Evolutionary conservation across 2,888 invertebrate species (phyloP), one percentile per base, ranked within the genome.

Genomic region (Noctuana brunneofusca): DNA sequence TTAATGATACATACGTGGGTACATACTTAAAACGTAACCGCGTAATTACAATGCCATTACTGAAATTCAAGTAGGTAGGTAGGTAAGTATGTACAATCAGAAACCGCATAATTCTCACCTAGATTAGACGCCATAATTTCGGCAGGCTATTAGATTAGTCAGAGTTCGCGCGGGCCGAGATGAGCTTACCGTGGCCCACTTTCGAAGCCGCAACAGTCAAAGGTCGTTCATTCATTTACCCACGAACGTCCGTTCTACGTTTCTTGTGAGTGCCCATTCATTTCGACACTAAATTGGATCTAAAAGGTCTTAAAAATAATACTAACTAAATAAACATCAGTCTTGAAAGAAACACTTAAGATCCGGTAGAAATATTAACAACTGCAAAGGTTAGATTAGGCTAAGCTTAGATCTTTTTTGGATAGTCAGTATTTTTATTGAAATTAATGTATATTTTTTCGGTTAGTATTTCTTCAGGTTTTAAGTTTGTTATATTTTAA

Each of bases 181-280:
- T 66, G 68, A 72, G 69, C 72, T 64, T 69, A 66, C 69, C 71
- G 74, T 78, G 84, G 76, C 82, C 85, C 77, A 86, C 78, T 84
- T 87, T 81, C 75, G 69, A 75, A 78, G 72, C 76, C 72, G 78
- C 80, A 82, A 79, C 78, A 78, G 64, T 70, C 78, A 82, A 78
- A 73, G 71, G 73, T 71, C 71, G 64, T 63, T 76, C 75, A 77
- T 78, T 75, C 68, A 46, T 24, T 54, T 18, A 53, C n/a, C 22
- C 27, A 59, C 43, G 14, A 53, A 58, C 41, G 14, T 12, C 27
- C 27, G n/a, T 35, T 35, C 11, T n/a, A 22, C 52, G 35, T 35
- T 48, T 43, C 8, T 27, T 27, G 3, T 27, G 27, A n/a, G 27
- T 27, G 8, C 3, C 38, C 38, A 38, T 38, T 38, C 38, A 38